Evolutionary conservation across 2,113 vertebrate genomes (phyloP), one percentile per base, ranked within the genome.

Genomic region (Tenebrosternarchus preto): DNA sequence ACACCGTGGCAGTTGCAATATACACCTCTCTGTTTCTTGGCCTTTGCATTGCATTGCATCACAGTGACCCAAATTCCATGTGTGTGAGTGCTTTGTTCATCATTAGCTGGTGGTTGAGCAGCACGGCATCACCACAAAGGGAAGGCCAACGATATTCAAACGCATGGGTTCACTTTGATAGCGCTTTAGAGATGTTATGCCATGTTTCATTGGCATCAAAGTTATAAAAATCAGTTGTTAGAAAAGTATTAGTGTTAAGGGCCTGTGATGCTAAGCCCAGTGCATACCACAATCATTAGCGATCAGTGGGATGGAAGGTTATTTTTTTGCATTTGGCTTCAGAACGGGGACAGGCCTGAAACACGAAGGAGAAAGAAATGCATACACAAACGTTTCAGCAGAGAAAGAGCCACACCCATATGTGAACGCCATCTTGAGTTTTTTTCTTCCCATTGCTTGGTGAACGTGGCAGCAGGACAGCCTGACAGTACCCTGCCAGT

Each of bases 401-500:
- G 33, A 19, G 29, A 19, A 60, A 59, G 24, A 29, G 19, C 43
- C 55, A 11, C n/a, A 76, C 61, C 11, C n/a, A 33, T 27, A 77
- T 9, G 73, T 50, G n/a, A 22, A 31, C 24, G 53, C 22, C 31
- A 50, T 24, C 53, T 43, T 9, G 12, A 29, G 5, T 59, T 73
- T 36, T 67, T 75, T 55, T 25, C 31, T 19, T 19, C 0, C 29
- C 27, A 43, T 55, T 2, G 1, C 33, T 39, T 36, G 24, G 27
- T 22, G 39, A 80, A 22, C 1, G 50, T 66, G 60, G 55, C 20
- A 64, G 59, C 25, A 57, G 9, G 60, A 53, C 19, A 53, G 61
- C 25, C 64, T 60, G 63, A 29, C 61, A 80, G 46, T 31, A 36
- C 39, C 50, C 59, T 59, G 60, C 67, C 67, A 63, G 36, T 56